Evolutionary conservation across 2,888 invertebrate species (phyloP).

Genomic region (Brachycybe producta): DNA sequence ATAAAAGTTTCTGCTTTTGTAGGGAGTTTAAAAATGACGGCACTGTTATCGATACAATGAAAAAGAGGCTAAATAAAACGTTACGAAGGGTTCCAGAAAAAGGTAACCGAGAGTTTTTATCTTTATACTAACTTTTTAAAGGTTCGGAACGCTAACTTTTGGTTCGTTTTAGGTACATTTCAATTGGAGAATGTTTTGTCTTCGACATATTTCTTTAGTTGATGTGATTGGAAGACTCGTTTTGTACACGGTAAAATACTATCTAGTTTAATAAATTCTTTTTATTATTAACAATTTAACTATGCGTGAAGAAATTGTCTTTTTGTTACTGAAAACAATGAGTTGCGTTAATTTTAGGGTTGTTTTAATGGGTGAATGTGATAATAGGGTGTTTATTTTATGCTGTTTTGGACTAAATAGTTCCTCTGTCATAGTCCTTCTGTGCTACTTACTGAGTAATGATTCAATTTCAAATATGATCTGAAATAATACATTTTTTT

Average conservation of each 20-base stretch:
- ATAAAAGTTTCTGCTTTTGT: too few species aligned
- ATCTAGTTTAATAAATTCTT: not conserved
- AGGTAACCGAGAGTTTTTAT: too few species aligned
- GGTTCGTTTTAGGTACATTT: conserved; percentile 50
- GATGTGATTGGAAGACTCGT: too few species aligned
- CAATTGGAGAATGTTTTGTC: conserved; percentile 57
- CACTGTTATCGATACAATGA: conserved; percentile 43
- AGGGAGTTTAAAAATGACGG: conserved; percentile 42
- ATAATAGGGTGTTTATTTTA: too few species aligned
- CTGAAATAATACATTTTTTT: too few species aligned
- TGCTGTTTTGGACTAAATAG: too few species aligned
- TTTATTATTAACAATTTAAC: not conserved
- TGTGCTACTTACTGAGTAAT: too few species aligned
- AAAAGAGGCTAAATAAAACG: conserved; percentile 47
- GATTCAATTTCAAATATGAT: too few species aligned
- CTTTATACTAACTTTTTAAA: not conserved
- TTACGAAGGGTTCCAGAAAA: conserved; percentile 51
- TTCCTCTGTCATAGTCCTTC: too few species aligned
- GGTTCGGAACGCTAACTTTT: conserved; percentile 2
- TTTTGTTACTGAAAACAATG: too few species aligned
- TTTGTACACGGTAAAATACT: too few species aligned
- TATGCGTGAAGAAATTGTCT: not conserved
- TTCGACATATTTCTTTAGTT: conserved; percentile 82
- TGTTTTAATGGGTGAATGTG: too few species aligned
- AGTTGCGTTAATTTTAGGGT: not conserved